Conservation (phyloP, 2,888 invertebrate species). For the Prosapia bicincta region DNA sequence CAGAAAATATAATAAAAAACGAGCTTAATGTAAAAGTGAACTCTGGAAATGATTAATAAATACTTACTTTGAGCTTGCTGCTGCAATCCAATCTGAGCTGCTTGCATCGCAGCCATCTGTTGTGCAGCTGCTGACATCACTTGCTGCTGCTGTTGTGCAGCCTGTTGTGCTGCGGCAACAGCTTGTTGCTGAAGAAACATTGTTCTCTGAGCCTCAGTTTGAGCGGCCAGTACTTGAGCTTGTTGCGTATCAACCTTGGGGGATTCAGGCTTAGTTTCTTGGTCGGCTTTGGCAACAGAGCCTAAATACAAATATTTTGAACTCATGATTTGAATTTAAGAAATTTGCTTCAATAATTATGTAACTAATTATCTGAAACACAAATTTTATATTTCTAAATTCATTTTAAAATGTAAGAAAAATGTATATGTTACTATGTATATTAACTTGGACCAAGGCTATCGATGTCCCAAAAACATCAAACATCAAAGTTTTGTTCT, state of each 20-base stretch:
- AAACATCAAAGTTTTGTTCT: too few relatives aligned
- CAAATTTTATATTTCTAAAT: too few relatives aligned
- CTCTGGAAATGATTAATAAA: too few relatives aligned
- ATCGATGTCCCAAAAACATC: too few relatives aligned
- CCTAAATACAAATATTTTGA: constrained; percentile 25
- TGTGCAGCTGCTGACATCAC: constrained; percentile 17
- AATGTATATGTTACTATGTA: too few relatives aligned
- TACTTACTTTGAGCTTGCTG: constrained; percentile 7
- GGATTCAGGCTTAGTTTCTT: constrained; percentile 26
- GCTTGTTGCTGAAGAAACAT: constrained; percentile 26
- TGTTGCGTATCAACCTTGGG: constrained; percentile 23
- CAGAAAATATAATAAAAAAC: too few relatives aligned
- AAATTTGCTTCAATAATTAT: too few relatives aligned
- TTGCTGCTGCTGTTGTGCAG: constrained; percentile 25
- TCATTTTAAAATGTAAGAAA: too few relatives aligned
- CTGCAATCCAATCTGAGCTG: constrained; percentile 29
- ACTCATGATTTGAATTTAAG: too few relatives aligned
- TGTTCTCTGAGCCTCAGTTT: constrained; percentile 30
- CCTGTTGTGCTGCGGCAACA: neutral
- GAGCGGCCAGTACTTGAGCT: constrained; percentile 20
- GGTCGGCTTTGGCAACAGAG: constrained; percentile 27
- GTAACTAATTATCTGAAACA: too few relatives aligned
- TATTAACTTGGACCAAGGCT: too few relatives aligned
- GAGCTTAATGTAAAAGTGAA: too few relatives aligned
- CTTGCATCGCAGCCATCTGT: constrained; percentile 20